Conservation (phyloP, 2,888 invertebrate genomes). For the Drosophila eohydei region DNA sequence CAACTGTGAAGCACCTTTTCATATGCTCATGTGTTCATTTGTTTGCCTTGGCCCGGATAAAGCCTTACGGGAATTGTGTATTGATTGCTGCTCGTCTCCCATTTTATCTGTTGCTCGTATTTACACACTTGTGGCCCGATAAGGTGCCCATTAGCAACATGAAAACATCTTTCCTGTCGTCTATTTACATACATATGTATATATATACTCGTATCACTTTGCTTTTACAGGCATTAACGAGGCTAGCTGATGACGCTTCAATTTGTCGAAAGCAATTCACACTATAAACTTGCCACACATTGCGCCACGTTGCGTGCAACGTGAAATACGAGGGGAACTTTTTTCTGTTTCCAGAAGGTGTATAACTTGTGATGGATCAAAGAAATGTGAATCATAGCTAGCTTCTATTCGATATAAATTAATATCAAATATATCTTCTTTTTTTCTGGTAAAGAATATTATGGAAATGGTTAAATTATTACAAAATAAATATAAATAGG, state of each 20-base stretch:
- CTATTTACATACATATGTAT: slow-evolving; percentile 20
- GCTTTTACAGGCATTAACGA: slow-evolving; percentile 12
- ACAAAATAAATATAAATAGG: not conserved
- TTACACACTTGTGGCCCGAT: slow-evolving; percentile 49
- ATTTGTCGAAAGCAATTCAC: slow-evolving; percentile 8
- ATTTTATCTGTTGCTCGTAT: slow-evolving; percentile 45
- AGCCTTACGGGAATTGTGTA: slow-evolving; percentile 45
- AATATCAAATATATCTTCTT: not conserved
- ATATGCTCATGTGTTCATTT: slow-evolving; percentile 34
- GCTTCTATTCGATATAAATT: not conserved
- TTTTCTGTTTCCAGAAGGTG: not conserved
- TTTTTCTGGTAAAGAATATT: not conserved
- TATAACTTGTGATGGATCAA: not conserved
- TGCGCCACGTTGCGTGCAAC: slow-evolving; percentile 15
- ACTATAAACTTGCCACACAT: slow-evolving; percentile 21
- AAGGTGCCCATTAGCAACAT: slow-evolving; percentile 35
- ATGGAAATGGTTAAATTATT: not conserved
- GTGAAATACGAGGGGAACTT: slow-evolving; percentile 2
- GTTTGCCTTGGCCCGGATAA: slow-evolving; percentile 37
- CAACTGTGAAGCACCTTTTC: slow-evolving; percentile 56
- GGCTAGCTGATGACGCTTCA: slow-evolving; percentile 12
- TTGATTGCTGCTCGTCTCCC: slow-evolving; percentile 37
- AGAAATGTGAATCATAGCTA: not conserved
- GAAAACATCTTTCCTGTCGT: slow-evolving; percentile 23
- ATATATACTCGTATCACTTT: not conserved